phyloP scores from a whole-genome alignment of 2,797 vertebrate genomes.

The Platalea minor region DNA sequence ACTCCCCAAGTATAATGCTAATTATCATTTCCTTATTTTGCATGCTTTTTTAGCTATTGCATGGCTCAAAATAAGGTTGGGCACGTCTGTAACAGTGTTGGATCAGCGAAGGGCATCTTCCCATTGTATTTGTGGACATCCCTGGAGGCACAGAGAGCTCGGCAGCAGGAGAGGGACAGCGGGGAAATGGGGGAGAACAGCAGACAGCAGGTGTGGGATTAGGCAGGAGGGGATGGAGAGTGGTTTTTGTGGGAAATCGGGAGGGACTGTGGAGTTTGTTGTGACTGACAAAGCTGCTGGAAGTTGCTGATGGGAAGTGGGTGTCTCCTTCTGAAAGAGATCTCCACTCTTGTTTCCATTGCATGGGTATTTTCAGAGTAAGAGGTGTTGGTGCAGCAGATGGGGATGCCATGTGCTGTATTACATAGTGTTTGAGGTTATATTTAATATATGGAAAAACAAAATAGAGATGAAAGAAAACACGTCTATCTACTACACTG shows the following conservation, averaged over 20 bases:
- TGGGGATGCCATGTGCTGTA: background rate
- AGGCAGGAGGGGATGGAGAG: background rate
- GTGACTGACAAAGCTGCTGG: background rate
- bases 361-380: background rate
- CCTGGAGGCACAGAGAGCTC: background rate
- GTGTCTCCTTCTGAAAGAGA: background rate
- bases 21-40: background rate
- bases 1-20: background rate
- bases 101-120: background rate
- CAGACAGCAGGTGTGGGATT: background rate
- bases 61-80: background rate
- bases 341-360: accelerated
- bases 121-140: accelerated
- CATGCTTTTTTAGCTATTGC: background rate
- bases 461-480: background rate
- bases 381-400: background rate
- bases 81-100: background rate
- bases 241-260: background rate
- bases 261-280: background rate
- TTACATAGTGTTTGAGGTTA: background rate
- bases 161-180: background rate
- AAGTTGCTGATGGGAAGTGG: background rate
- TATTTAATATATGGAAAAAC: background rate
- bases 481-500: background rate
- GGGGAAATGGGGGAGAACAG: background rate